Evolutionary conservation across 2,888 invertebrate genomes (phyloP), one percentile per base, ranked within the genome.

Genomic region (Synergus itoensis): DNA sequence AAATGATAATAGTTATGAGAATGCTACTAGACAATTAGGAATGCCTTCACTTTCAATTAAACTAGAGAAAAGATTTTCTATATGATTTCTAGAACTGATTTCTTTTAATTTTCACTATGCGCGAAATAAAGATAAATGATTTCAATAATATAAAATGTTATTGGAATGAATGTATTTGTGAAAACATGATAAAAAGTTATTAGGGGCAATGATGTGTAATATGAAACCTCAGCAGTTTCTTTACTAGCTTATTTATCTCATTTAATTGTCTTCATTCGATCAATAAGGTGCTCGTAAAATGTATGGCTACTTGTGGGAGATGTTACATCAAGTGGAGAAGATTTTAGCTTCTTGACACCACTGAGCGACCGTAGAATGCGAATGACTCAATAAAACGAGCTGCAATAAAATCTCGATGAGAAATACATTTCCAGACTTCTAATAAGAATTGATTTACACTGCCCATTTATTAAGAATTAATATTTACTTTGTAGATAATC

Each of bases 271-370:
- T 16, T 73, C 36, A 12, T 40, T 53, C 5, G 16, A 73, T 28
- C 28, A 53, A 48, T 69, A 69, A 48, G 8, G n/a, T 73, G 21
- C 21, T 69, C 69, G 16, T 69, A 48, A 69, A 69, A 69, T 28
- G 36, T 45, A 36, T 40, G 8, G 53, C 4, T 53, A 16, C 36
- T 73, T 73, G n/a, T 48, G 4, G 36, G n/a, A 36, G 28, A 53
- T 73, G 36, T 36, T 53, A 53, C 53, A 36, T n/a, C 36, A 36
- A 73, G 21, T 53, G 67, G 41, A 43, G n/a, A 28, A 73, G 36
- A 73, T 73, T 73, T 73, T 16, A 73, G 73, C n/a, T 48, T 53
- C 73, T 73, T 73, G n/a, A 28, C 48, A 53, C 73, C 14, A 53
- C 53, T 36, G 16, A 73, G 53, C n/a, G 9, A 16, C 36, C 16